Conservation (phyloP, 1,140 invertebrate genomes). For the Atta cephalotes region DNA sequence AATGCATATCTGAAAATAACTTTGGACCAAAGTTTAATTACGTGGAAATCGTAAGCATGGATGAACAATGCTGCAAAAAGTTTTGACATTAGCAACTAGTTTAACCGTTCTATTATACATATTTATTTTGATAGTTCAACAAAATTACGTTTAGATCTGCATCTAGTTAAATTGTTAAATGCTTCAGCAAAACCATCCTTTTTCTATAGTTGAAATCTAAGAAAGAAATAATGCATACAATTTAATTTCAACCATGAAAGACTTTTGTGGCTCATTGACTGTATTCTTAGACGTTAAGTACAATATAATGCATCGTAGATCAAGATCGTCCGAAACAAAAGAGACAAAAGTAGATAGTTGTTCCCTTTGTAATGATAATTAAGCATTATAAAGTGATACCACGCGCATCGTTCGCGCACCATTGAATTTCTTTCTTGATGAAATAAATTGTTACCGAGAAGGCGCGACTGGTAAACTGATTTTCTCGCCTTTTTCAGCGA, state of each 20-base stretch:
- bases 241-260: slow-evolving; percentile 24
- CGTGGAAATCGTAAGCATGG: too few species aligned
- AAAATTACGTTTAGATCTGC: too few species aligned
- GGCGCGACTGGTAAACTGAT: slow-evolving; percentile 49
- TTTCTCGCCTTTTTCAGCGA: slow-evolving; percentile 55
- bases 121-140: too few species aligned
- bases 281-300: neutral
- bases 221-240: neutral
- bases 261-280: neutral
- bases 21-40: too few species aligned
- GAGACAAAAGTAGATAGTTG: neutral
- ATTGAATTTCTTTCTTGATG: slow-evolving; percentile 34
- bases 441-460: slow-evolving; percentile 39
- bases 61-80: too few species aligned
- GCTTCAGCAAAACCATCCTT: too few species aligned
- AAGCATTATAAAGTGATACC: slow-evolving; percentile 18
- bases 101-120: too few species aligned
- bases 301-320: slow-evolving; percentile 5
- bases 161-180: too few species aligned
- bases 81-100: too few species aligned
- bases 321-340: slow-evolving; percentile 1
- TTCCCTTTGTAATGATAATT: slow-evolving; percentile 21
- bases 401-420: slow-evolving; percentile 15
- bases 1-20: too few species aligned
- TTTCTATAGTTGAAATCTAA: neutral